Percentiles rank a stretch among this genome's conserved stretches.
These are phyloP conservation scores for Coremacera marginata DNA, from an alignment of 2,888 invertebrate species.

Conservation along the genomic window DNA sequence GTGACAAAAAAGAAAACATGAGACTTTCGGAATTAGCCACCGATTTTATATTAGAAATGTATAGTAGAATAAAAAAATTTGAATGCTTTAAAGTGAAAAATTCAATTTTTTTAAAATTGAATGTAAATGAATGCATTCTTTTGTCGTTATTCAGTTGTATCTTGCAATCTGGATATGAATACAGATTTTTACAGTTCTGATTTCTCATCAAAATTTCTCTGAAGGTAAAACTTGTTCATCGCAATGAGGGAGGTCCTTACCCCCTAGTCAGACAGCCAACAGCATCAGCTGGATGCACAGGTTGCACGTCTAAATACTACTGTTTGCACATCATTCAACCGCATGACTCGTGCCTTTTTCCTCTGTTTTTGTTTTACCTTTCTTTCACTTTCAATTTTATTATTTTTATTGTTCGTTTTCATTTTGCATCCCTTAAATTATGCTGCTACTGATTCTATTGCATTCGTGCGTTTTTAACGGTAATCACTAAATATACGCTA, in stretches of 20 bases:
- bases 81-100: no score
- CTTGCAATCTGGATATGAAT: no score
- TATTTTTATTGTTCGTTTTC: neutral
- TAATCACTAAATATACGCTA: slow-evolving; percentile 62
- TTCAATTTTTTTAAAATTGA: no score
- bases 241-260: neutral
- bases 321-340: neutral
- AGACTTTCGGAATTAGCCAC: no score
- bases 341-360: neutral
- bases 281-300: slow-evolving; percentile 22
- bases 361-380: slow-evolving; percentile 24
- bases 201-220: slow-evolving; percentile 15
- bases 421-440: slow-evolving; percentile 18
- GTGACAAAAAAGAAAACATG: no score
- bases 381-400: slow-evolving; percentile 17
- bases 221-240: neutral
- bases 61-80: no score
- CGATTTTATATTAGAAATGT: no score
- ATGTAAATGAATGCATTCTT: no score
- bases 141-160: no score
- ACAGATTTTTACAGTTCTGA: no score
- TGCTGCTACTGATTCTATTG: neutral
- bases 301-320: neutral
- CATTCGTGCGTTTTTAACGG: slow-evolving; percentile 11
- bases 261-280: slow-evolving; percentile 2